Conservation (phyloP, 2,888 invertebrate genomes). For the Drosophila anomelani region DNA sequence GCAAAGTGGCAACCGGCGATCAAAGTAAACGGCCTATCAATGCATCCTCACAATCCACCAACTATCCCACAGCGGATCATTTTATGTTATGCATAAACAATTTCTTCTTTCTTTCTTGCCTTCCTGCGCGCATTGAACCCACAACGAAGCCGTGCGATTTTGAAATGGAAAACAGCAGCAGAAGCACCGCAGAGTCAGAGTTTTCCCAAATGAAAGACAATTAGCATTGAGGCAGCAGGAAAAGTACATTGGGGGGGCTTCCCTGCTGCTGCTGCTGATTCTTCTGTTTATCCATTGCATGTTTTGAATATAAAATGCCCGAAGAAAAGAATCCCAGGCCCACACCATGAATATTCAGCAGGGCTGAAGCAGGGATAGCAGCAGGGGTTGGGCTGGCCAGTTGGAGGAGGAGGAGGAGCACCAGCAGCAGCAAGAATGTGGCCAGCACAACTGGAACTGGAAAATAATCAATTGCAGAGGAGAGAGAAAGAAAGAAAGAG, state of each 20-base stretch:
- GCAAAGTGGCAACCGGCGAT: constrained; percentile 14
- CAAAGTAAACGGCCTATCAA: constrained; percentile 44
- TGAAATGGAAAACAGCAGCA: constrained; percentile 37
- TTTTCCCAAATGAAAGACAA: constrained; percentile 42
- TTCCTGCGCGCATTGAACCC: constrained; percentile 37
- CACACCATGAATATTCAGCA: constrained; percentile 36
- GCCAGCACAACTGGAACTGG: constrained; percentile 36
- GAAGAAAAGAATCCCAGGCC: constrained; percentile 10
- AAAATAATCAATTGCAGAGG: constrained; percentile 48
- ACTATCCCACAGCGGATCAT: constrained; percentile 27
- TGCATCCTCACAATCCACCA: constrained; percentile 13
- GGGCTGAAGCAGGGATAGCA: neutral
- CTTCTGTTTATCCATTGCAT: constrained; percentile 29
- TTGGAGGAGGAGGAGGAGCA: neutral
- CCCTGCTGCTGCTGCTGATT: constrained; percentile 4
- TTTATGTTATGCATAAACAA: constrained; percentile 42
- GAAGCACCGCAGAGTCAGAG: constrained; percentile 5
- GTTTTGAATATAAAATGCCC: constrained; percentile 35
- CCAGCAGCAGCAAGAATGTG: constrained; percentile 21
- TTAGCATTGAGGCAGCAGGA: constrained; percentile 20
- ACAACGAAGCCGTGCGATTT: constrained; percentile 37
- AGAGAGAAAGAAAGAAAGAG: constrained; percentile 4
- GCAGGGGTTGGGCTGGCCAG: neutral
- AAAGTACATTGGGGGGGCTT: neutral
- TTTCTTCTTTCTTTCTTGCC: constrained; percentile 5